Percentiles rank a stretch among this genome's conserved stretches.
Conservation (phyloP, 2,797 vertebrate genomes). For the Muscicapa comitata region DNA sequence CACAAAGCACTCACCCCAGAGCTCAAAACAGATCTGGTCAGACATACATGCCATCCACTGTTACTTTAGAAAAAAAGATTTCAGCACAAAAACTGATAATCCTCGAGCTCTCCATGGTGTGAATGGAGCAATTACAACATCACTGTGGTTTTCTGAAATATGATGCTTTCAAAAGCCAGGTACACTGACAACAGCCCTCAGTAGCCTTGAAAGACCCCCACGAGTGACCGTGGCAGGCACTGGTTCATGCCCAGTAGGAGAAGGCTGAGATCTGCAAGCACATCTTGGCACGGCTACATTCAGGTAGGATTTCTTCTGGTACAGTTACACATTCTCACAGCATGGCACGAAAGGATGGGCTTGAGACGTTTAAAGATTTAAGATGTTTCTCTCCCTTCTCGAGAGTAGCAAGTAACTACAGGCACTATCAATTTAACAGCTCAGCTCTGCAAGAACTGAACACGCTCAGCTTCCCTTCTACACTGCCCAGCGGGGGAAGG, state of each 20-base stretch:
- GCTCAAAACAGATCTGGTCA: conserved; percentile 7
- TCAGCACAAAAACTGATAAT: not conserved
- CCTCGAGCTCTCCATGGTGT: not conserved
- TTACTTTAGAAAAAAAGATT: not conserved
- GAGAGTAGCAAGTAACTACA: conserved; percentile 14
- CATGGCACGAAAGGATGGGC: not conserved
- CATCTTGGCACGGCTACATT: not conserved
- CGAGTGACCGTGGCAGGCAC: accelerated
- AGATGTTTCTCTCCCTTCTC: not conserved
- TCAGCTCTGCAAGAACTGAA: not conserved
- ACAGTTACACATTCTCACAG: not conserved
- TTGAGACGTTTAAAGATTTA: conserved; percentile 42
- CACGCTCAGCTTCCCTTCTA: not conserved
- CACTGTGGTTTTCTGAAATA: not conserved
- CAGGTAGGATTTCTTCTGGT: not conserved
- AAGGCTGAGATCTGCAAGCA: not conserved
- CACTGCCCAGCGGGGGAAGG: not conserved
- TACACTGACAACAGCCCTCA: not conserved
- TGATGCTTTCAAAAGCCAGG: not conserved
- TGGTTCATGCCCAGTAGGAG: not conserved
- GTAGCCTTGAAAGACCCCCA: not conserved
- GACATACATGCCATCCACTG: not conserved
- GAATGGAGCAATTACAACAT: not conserved
- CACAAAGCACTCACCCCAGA: not conserved
- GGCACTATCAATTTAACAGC: conserved; percentile 33